Evolutionary conservation across 2,797 vertebrate species (phyloP), one percentile per base, ranked within the genome.

Genomic region (Acanthurus leucopareius): DNA sequence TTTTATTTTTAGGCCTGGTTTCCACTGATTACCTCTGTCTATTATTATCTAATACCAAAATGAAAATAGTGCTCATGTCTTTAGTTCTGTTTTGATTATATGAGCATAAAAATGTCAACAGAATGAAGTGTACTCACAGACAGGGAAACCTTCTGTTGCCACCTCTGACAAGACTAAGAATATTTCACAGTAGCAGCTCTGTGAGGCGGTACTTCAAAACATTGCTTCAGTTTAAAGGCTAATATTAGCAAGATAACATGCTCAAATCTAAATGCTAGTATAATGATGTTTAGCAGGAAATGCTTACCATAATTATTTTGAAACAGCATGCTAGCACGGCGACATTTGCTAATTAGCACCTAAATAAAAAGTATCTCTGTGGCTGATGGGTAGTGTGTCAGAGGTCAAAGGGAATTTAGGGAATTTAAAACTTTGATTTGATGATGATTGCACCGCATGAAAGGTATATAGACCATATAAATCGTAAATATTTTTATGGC

Each of bases 1-100:
- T 79, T 75, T 75, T 85, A 74, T 88, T 82, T 85, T 83, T 73
- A 73, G 71, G 14, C 17, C 14, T 51, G 44, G 16, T 32, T 66
- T 68, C 49, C 38, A 78, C 64, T 86, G 56, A 74, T 44, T 38
- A 44, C n/a, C 6, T 19, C 25, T 4, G 7, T 60, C 54, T 75
- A 63, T 83, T 77, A 61, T 81, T 83, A 68, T 51, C 51, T 54
- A 56, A 45, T 58, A 10, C 38, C 63, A 72, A 80, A 70, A 81
- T 77, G 71, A 25, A 58, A 11, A 20, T 28, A 3, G 42, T 9
- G 19, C 32, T 32, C 32, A 32, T 32, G 32, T 32, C 32, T 32
- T 32, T 32, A 32, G 32, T 32, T 32, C 32, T 32, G 32, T 32
- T 32, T 32, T 32, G 5, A 32, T 32, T 32, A 32, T 32, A 47